Evolutionary conservation across 2,113 vertebrate genomes (phyloP), one percentile per base, ranked within the genome.

Genomic region (Mustela lutreola): DNA sequence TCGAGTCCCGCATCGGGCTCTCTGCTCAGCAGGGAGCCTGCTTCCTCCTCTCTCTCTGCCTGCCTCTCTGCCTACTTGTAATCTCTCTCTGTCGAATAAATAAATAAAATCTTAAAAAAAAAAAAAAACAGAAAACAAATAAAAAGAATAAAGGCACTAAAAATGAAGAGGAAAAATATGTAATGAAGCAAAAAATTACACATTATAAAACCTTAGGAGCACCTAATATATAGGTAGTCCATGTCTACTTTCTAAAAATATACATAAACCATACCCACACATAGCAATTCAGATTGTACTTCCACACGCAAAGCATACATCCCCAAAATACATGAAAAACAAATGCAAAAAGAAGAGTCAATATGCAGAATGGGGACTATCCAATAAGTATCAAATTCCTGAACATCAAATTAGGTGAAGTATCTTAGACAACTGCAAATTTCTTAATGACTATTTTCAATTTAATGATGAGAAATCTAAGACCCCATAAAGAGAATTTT

Each of bases 371-470:
- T 75, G 73, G 16, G 22, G 24, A 21, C 60, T 65, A 39, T 45
- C 6, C 14, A 94, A 79, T 39, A 18, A 96, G 42, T 31, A 97
- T 50, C 39, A 91, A 97, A 88, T 53, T 97, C 50, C 53, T 88
- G 33, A 95, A 89, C 4, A 95, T 11, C 82, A 94, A 83, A 93
- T 95, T 48, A 84, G 16, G 21, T 89, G 31, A 36, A 95, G 14
- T 71, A 96, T 56, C 56, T 95, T 85, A 94, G 14, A 58, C 75
- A 63, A 93, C 24, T 42, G 28, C 26, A 95, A 87, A 81, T 92
- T 90, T 96, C 73, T 50, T 91, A 93, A 91, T 90, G 39, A 94
- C 33, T 83, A 84, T 21, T 88, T 78, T 93, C 70, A 93, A 62
- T 73, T 75, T 93, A 92, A 95, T 86, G 28, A 95, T 88, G 31